Evolutionary conservation across 2,113 vertebrate species (phyloP).

Genomic region (Heloderma charlesbogerti): DNA sequence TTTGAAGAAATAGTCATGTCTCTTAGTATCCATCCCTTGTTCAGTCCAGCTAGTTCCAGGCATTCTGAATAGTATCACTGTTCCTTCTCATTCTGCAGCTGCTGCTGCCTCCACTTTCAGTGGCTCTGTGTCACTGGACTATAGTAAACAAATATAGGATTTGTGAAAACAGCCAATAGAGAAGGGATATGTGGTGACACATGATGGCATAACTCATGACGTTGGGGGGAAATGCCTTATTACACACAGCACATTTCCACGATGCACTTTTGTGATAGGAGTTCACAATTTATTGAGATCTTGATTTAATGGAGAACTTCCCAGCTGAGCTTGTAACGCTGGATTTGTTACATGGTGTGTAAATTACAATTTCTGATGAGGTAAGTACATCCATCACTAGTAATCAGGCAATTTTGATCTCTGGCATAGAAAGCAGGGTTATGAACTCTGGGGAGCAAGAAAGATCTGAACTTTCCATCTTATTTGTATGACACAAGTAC

Average conservation of each 20-base stretch:
- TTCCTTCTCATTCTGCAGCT: neutral
- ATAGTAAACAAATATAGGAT: neutral
- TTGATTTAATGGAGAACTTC: neutral
- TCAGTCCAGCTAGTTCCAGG: neutral
- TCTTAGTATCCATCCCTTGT: neutral
- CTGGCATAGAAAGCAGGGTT: neutral
- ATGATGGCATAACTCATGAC: neutral
- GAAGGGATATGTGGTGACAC: neutral
- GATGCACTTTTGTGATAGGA: neutral
- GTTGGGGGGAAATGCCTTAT: neutral
- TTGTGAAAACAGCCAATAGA: neutral
- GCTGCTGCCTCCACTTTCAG: neutral
- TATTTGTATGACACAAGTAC: neutral
- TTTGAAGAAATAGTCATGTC: neutral
- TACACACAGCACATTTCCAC: neutral
- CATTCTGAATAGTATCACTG: neutral
- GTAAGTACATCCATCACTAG: neutral
- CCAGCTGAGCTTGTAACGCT: neutral
- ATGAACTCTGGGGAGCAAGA: neutral
- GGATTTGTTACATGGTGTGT: neutral
- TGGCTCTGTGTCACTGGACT: neutral
- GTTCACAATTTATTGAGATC: neutral
- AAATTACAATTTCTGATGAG: neutral
- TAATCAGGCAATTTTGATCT: neutral
- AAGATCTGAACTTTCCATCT: neutral